Evolutionary conservation across 2,888 invertebrate genomes (phyloP), one percentile per base, ranked within the genome.

Genomic region (Phytoseiulus persimilis): DNA sequence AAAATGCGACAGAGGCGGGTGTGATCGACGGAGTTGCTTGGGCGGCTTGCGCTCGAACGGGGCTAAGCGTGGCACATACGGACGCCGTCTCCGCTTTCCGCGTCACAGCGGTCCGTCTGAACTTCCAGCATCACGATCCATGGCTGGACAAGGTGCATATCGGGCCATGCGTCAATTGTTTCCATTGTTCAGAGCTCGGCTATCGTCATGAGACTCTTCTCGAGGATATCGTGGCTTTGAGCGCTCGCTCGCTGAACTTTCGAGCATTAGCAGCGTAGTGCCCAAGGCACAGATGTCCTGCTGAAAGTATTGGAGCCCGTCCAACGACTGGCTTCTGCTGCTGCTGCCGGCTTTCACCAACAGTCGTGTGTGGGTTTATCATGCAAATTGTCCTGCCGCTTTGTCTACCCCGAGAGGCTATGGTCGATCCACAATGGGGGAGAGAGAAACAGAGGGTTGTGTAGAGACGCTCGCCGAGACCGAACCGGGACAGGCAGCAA

Each of bases 261-360:
- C 18, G 65, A 65, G 65, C 65, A 65, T 65, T 65, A 65, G 65
- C 65, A 28, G 65, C 65, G 65, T 23, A 65, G 9, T 65, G 65
- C 65, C 65, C 18, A 11, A 65, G 65, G 65, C 65, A 65, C 65
- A 65, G 65, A 65, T 65, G 65, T 65, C 65, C 65, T 65, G 11
- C 65, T 65, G 65, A 65, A 65, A 65, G 65, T 65, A 65, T 65
- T 65, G 65, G 65, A 65, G 65, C 65, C 65, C 65, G 65, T 65
- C 65, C 65, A 65, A 65, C 65, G 5, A 65, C 65, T 65, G 65
- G 65, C 65, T 65, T 6, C 65, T 65, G 65, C 65, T 28, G 5
- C 65, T 65, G 14, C 65, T 65, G 65, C 28, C 65, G 65, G 65
- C 65, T 65, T 65, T 65, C 65, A 65, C 65, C 65, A 65, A 65